Percentiles rank a stretch among this genome's conserved stretches.
Evolutionary conservation across 1,140 invertebrate species (phyloP).

Genomic region (Lucilia sericata): DNA sequence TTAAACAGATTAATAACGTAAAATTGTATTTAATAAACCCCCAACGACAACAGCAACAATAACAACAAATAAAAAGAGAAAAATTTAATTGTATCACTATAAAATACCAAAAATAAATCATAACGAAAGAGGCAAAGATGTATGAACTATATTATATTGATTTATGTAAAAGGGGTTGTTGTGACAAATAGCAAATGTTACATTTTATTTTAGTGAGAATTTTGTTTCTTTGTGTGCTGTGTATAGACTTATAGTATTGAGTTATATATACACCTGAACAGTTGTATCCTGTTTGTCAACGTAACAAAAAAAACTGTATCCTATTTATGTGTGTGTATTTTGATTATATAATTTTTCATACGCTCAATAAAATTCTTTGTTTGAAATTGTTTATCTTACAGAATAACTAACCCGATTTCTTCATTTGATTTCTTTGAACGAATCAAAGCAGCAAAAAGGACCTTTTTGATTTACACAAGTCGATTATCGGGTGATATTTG

Average conservation of each 20-base stretch:
- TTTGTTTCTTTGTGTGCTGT: background rate
- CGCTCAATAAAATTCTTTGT: background rate
- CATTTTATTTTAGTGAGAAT: background rate
- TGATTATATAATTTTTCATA: conserved; percentile 17
- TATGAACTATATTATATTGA: too few species aligned
- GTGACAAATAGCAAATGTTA: background rate
- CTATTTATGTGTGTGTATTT: background rate
- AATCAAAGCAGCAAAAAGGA: too few species aligned
- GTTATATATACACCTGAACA: background rate
- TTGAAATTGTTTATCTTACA: background rate
- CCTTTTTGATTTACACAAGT: too few species aligned
- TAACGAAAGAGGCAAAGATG: too few species aligned
- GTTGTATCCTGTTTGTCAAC: too few species aligned
- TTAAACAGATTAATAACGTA: background rate
- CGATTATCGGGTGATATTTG: too few species aligned
- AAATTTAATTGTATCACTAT: background rate
- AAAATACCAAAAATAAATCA: background rate
- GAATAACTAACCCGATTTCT: background rate
- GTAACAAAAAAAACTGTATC: too few species aligned
- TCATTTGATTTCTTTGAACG: background rate
- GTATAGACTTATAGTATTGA: too few species aligned
- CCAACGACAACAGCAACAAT: background rate
- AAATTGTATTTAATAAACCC: background rate
- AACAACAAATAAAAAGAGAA: background rate
- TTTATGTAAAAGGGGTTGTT: background rate